Base-by-base conservation (phyloP, 2,888 invertebrate species). In the Pherbina coryleti region DNA sequence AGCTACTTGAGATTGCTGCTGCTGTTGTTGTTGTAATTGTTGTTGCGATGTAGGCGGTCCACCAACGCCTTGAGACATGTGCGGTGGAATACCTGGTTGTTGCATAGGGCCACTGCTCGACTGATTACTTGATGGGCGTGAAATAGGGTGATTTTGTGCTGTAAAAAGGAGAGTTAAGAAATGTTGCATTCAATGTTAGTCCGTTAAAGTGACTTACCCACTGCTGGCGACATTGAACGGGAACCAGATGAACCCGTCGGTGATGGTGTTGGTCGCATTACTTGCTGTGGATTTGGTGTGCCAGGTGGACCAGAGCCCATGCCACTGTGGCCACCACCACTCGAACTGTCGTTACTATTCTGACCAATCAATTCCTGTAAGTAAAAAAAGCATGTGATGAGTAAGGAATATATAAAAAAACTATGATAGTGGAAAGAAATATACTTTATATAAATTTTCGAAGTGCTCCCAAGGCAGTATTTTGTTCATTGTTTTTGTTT, bases 191-290 rank as follows among this genome's bases (percentile, higher is more conserved):
- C 19, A 2, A 17, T 34, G n/a, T 22, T 4, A 57, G 31, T 31
- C 4, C 37, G 0, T 14, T n/a, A 14, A 8, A 17, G 14, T 70
- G 82, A 93, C 96, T 92, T 89, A 97, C 97, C 97, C 91, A 97
- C 96, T 92, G 97, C 97, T 88, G 98, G 98, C 91, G 98, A 98
- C 96, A 98, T 97, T 91, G 98, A 98, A 92, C 98, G 94, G 87
- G 98, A 97, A 90, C 96, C 96, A 88, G 95, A 95, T 87, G 96
- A 96, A 90, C 97, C 96, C 88, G 97, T 97, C 86, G 97, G 97
- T 88, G 96, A 97, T 85, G 97, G 97, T 89, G 96, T 96, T 84
- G 97, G 97, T 91, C 96, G 94, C 95, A 96, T 93, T 90, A 93
- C 93, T 91, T 93, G 93, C 91, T 93, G 93, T 82, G 93, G 93